Conservation (phyloP, 2,113 vertebrate species). For the Carassius gibelio region DNA sequence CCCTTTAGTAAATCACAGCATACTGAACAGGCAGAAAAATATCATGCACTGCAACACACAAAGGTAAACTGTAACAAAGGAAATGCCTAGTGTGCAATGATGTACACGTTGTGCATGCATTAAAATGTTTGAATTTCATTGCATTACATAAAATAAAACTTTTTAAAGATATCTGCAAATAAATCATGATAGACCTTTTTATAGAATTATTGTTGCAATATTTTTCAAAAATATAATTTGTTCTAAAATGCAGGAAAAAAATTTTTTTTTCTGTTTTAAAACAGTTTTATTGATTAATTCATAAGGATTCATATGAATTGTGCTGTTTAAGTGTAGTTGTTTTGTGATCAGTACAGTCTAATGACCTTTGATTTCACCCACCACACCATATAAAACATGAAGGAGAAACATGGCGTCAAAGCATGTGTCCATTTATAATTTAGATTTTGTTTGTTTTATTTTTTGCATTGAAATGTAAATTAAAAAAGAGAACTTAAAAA, state of each 20-base stretch:
- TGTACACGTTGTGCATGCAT: not conserved
- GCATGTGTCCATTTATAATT: no score
- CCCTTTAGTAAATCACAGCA: not conserved
- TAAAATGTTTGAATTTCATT: not conserved
- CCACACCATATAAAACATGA: no score
- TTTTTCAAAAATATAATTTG: not conserved
- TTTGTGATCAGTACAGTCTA: no score
- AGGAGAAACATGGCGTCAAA: no score
- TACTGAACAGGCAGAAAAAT: constrained; percentile 6
- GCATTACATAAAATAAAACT: not conserved
- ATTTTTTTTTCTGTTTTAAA: not conserved
- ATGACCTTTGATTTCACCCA: no score
- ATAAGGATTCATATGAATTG: not conserved
- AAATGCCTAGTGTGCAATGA: not conserved
- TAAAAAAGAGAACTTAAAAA: no score
- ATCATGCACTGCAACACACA: not conserved
- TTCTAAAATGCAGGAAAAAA: not conserved
- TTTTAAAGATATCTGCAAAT: not conserved
- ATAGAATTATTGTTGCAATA: not conserved
- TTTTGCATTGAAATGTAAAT: no score
- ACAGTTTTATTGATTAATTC: not conserved
- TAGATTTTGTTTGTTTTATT: no score
- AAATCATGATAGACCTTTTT: not conserved
- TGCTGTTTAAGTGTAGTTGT: no score
- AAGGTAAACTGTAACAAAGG: not conserved